Evolutionary conservation across 2,113 vertebrate species (phyloP), one percentile per base, ranked within the genome.

Genomic region (Aldabrachelys gigantea): DNA sequence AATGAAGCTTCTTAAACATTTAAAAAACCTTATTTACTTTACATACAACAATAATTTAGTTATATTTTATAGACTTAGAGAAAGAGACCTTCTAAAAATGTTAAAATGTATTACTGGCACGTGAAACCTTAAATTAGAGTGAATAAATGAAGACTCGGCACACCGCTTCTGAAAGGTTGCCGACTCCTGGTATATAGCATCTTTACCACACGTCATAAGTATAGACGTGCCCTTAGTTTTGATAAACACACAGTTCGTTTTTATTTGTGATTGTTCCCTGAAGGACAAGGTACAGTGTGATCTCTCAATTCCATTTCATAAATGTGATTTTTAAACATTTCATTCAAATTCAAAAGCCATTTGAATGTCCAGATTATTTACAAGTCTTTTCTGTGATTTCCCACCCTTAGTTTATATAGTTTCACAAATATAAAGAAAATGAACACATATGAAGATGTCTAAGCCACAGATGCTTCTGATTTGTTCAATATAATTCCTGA

Each of bases 251-350:
- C 83, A 5, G n/a, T 90, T 92, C 85, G 38, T 83, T 96, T 96
- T 90, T 75, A 87, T 80, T 72, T 75, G 17, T 41, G n/a, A 72
- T 24, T 75, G 38, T 75, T 75, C 8, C 41, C n/a, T 41, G 35
- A 29, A 87, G 84, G 41, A 91, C 91, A 91, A 93, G 19, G 5
- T 82, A 79, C 47, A 89, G 8, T 13, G 84, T 87, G 80, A n/a
- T 85, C 27, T n/a, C 10, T 85, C 3, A 82, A 4, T 8, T 92
- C 21, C 4, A 47, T 76, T 16, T 89, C 88, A 81, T 80, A 91
- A 95, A 94, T 16, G 52, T 75, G 80, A 12, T 49, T 96, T 93
- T 91, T 57, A 93, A 91, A 75, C 10, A 27, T 85, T 92, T 94
- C 1, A 44, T 91, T 16, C 13, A 59, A 75, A 89, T 86, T 21